Evolutionary conservation across 2,113 vertebrate genomes (phyloP).

Genomic region (Epinephelus moara): DNA sequence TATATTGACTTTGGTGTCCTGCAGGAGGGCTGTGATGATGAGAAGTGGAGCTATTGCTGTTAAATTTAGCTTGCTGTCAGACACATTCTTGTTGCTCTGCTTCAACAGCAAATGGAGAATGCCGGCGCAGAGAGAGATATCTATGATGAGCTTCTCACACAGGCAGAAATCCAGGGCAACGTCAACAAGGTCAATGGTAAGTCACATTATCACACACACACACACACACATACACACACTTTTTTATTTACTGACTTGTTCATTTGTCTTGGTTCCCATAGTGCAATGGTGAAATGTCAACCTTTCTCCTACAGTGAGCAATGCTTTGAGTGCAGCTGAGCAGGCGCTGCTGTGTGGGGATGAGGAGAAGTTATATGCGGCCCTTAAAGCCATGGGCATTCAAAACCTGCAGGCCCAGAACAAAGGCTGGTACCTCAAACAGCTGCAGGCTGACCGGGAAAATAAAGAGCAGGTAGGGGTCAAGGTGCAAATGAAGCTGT

Average conservation of each 20-base stretch:
- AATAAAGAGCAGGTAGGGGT: slow-evolving; percentile 90
- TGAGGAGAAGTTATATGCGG: slow-evolving; percentile 82
- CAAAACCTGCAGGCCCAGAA: slow-evolving; percentile 89
- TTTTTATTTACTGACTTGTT: too few species aligned
- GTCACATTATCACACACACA: slow-evolving; percentile 55
- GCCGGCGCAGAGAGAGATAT: slow-evolving; percentile 91
- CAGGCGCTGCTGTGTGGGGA: slow-evolving; percentile 86
- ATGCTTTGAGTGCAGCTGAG: slow-evolving; percentile 86
- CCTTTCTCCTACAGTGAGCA: slow-evolving; percentile 81
- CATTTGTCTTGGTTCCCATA: not conserved
- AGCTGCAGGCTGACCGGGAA: slow-evolving; percentile 88
- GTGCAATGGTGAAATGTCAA: not conserved
- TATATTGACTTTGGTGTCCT: not conserved
- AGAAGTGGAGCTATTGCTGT: not conserved
- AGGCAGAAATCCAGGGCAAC: slow-evolving; percentile 98
- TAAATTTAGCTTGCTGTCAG: not conserved
- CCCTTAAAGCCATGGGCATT: slow-evolving; percentile 89
- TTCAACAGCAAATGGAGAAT: slow-evolving; percentile 86
- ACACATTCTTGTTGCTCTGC: not conserved
- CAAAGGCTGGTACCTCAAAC: slow-evolving; percentile 96
- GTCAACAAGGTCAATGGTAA: slow-evolving; percentile 96
- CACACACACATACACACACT: not conserved
- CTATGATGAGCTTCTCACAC: slow-evolving; percentile 97
- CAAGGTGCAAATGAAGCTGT: not conserved
- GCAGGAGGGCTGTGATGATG: not conserved